Conservation (phyloP, 2,888 invertebrate species). For the Callyntrura sp. region DNA sequence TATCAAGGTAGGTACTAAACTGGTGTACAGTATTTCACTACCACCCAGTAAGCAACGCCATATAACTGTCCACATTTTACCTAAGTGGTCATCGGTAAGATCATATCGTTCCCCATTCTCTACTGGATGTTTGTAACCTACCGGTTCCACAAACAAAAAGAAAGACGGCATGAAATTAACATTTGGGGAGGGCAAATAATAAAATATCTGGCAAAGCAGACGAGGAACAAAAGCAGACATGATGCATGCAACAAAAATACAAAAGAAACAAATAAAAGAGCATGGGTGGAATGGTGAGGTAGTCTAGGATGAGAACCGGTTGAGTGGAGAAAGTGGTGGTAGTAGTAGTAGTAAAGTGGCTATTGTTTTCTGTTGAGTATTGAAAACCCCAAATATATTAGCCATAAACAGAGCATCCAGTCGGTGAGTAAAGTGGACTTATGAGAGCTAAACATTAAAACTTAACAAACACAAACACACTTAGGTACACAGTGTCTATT, state of each 20-base stretch:
- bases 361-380: constrained; percentile 15
- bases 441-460: constrained; percentile 4
- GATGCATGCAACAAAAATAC: background rate
- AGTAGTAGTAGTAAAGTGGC: background rate
- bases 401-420: background rate
- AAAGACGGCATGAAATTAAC: constrained; percentile 7
- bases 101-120: constrained; percentile 87
- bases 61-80: constrained; percentile 81
- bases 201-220: constrained; percentile 26
- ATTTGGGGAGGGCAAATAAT: background rate
- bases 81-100: constrained; percentile 86
- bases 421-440: background rate
- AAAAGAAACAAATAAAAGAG: constrained; percentile 23
- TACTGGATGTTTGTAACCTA: constrained; percentile 86
- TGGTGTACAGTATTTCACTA: background rate
- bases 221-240: background rate
- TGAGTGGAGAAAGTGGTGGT: background rate
- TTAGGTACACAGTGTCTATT: background rate
- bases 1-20: background rate
- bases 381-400: constrained; percentile 37
- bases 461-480: constrained; percentile 20
- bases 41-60: no score
- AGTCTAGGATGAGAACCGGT: no score
- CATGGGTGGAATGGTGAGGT: constrained; percentile 15
- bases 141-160: background rate